phyloP scores from a whole-genome alignment of 2,797 vertebrate species.

The Sebastes hubbsi region DNA sequence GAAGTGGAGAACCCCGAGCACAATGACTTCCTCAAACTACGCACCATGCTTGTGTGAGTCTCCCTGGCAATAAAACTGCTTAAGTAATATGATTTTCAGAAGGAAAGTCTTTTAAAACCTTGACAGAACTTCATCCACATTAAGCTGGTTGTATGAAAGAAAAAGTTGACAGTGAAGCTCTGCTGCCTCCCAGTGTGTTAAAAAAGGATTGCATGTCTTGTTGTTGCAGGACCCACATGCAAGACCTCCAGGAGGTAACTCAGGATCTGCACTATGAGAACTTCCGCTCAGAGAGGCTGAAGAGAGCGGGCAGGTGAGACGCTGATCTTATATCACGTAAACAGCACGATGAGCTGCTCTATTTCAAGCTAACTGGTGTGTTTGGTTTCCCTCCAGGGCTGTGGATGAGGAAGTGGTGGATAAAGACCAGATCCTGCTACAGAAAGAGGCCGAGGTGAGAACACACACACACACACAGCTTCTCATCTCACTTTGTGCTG shows the following conservation, averaged over 20 bases:
- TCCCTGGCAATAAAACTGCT: constrained; percentile 23
- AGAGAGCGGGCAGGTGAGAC: constrained; percentile 83
- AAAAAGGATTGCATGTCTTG: constrained; percentile 17
- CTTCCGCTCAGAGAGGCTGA: constrained; percentile 92
- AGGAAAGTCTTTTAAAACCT: background rate
- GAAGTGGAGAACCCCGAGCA: constrained; percentile 95
- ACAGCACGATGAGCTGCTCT: background rate
- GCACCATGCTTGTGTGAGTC: constrained; percentile 91
- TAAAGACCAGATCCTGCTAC: constrained; percentile 93
- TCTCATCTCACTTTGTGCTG: background rate
- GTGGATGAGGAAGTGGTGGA: constrained; percentile 92
- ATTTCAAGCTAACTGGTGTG: background rate
- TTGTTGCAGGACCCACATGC: constrained; percentile 89
- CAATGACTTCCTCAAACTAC: constrained; percentile 93
- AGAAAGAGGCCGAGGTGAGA: constrained; percentile 94
- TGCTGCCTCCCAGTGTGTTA: constrained; percentile 64
- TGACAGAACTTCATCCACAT: background rate
- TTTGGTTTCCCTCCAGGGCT: constrained; percentile 72
- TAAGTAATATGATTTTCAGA: background rate
- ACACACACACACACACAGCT: background rate
- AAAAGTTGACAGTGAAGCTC: background rate
- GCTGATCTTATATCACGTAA: background rate
- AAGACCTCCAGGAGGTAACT: constrained; percentile 92
- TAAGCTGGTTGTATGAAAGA: background rate
- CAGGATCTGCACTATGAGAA: constrained; percentile 93